phyloP scores from a whole-genome alignment of 1,140 invertebrate species.

The Apis laboriosa region DNA sequence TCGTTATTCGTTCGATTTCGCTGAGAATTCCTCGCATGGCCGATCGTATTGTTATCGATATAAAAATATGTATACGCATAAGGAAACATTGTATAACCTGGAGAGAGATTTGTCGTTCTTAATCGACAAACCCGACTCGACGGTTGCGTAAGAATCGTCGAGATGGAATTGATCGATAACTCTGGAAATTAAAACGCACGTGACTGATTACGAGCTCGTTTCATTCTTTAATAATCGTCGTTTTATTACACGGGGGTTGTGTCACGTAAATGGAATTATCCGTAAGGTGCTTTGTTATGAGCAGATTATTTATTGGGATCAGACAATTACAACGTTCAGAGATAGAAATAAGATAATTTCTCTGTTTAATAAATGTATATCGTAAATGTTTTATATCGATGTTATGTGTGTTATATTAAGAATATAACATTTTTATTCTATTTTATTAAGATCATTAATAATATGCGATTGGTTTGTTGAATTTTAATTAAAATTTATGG shows the following conservation, averaged over 20 bases:
- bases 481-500: too few species aligned
- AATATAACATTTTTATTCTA: too few species aligned
- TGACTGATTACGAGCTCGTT: background rate
- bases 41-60: background rate
- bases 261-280: background rate
- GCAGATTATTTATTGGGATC: background rate
- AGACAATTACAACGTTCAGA: background rate
- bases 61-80: too few species aligned
- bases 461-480: too few species aligned
- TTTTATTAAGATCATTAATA: too few species aligned
- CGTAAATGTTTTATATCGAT: too few species aligned
- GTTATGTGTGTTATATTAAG: too few species aligned
- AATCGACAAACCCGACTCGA: background rate
- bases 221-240: background rate
- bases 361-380: background rate
- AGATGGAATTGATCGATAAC: constrained; percentile 17
- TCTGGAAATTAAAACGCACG: background rate
- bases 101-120: constrained; percentile 16
- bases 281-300: background rate
- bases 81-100: background rate
- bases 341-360: background rate
- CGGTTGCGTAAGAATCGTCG: constrained; percentile 16
- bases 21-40: background rate
- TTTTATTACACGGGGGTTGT: background rate
- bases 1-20: background rate